Evolutionary conservation across 2,797 vertebrate species (phyloP).

Genomic region (Peromyscus melanophrys): DNA sequence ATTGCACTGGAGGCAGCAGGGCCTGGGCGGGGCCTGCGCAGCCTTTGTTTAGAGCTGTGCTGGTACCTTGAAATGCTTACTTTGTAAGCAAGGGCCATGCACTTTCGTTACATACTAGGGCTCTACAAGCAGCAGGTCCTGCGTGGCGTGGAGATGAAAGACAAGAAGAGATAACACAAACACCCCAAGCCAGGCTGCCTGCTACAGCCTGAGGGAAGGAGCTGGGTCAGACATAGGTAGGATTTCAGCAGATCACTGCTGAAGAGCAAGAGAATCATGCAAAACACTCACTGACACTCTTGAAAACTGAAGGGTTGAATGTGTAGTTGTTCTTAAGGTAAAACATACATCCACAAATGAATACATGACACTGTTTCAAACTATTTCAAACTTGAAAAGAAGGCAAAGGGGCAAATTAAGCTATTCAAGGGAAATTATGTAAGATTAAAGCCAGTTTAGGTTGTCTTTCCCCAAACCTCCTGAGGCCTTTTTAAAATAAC

Average conservation of each 20-base stretch:
- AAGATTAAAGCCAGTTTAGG: not conserved
- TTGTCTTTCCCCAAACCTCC: not conserved
- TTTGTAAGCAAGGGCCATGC: not conserved
- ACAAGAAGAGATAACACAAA: not conserved
- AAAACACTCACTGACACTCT: not conserved
- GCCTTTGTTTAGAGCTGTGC: not conserved
- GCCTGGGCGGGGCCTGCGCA: too few relatives aligned
- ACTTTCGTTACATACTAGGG: not conserved
- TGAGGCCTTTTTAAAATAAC: not conserved
- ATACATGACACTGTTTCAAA: not conserved
- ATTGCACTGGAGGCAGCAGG: not conserved
- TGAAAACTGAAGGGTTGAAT: not conserved
- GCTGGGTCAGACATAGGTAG: not conserved
- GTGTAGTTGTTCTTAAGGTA: not conserved
- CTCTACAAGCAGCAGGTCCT: not conserved
- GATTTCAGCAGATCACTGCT: not conserved
- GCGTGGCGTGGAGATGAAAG: not conserved
- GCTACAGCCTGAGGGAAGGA: not conserved
- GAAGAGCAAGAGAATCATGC: not conserved
- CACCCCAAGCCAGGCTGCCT: not conserved
- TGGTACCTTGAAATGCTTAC: not conserved
- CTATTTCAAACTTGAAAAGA: not conserved
- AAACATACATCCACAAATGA: not conserved
- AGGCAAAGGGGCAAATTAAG: not conserved
- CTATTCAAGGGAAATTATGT: not conserved